Percentiles rank a stretch among this genome's conserved stretches.
Evolutionary conservation across 2,888 invertebrate genomes (phyloP).

Genomic region (Galeopsomyia nigrocyanea): DNA sequence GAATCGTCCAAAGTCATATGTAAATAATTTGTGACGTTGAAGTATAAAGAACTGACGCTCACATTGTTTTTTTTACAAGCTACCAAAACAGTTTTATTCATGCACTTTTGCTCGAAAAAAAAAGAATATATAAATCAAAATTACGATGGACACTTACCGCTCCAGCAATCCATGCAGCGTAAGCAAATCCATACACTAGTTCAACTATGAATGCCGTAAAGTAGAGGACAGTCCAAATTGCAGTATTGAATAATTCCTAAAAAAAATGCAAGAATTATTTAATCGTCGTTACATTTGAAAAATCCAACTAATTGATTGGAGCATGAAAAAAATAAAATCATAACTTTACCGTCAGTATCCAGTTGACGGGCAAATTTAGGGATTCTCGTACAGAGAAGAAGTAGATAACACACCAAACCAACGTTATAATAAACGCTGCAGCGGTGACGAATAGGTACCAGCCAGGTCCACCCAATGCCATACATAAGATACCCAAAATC

Average conservation of each 20-base stretch:
- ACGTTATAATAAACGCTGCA: constrained; percentile 84
- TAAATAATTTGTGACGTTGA: too few species aligned
- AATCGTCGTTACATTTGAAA: too few species aligned
- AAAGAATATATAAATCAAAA: too few species aligned
- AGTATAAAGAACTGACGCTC: too few species aligned
- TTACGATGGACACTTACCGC: constrained; percentile 75
- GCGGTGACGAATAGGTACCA: constrained; percentile 91
- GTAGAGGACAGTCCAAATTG: constrained; percentile 79
- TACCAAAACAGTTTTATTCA: too few species aligned
- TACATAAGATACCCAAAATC: constrained; percentile 87
- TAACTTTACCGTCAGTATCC: constrained; percentile 82
- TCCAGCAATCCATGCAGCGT: constrained; percentile 77
- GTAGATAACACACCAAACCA: constrained; percentile 86
- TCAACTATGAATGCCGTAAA: constrained; percentile 86
- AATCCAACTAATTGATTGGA: too few species aligned
- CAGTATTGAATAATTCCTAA: constrained; percentile 86
- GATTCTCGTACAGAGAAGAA: constrained; percentile 85
- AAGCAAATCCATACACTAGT: constrained; percentile 67
- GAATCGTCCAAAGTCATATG: too few species aligned
- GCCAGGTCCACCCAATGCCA: constrained; percentile 78
- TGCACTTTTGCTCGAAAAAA: too few species aligned
- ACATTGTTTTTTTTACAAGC: too few species aligned
- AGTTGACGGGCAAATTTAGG: constrained; percentile 81
- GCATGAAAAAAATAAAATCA: constrained; percentile 45
- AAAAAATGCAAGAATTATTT: constrained; percentile 57